These are phyloP conservation scores for Procambarus clarkii DNA, from an alignment of 1,140 invertebrate genomes.

Conservation along the genomic window DNA sequence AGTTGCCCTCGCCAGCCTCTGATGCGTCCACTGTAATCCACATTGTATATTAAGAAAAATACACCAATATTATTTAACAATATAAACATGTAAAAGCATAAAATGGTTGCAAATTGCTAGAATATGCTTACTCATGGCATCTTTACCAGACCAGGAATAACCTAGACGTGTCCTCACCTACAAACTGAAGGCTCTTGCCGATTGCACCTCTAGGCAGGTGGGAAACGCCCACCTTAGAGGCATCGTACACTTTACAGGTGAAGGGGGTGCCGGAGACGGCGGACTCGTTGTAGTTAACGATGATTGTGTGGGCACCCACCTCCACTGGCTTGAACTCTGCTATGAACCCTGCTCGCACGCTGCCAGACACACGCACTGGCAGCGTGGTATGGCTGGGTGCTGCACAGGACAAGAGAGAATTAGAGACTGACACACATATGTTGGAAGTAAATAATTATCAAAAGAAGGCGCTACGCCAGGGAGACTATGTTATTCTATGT, in stretches of 20 bases:
- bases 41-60: not conserved
- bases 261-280: slow-evolving; percentile 94
- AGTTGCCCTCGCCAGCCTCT: slow-evolving; percentile 96
- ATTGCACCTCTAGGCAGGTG: slow-evolving; percentile 77
- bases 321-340: slow-evolving; percentile 93
- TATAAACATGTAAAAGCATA: no score
- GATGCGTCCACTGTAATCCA: slow-evolving; percentile 89
- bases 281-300: slow-evolving; percentile 93
- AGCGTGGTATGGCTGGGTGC: slow-evolving; percentile 80
- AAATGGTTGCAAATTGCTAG: no score
- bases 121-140: not conserved
- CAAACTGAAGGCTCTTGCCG: slow-evolving; percentile 78
- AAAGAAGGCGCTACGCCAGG: no score
- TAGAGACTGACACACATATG: no score
- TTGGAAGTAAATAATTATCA: no score
- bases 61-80: no score
- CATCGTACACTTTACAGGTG: slow-evolving; percentile 94
- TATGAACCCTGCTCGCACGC: slow-evolving; percentile 87
- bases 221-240: slow-evolving; percentile 78
- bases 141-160: not conserved
- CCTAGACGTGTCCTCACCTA: slow-evolving; percentile 74
- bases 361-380: slow-evolving; percentile 92
- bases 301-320: slow-evolving; percentile 92
- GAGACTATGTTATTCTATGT: no score
- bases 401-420: slow-evolving; percentile 73